A percentile compares a stretch with the other conserved stretches of the same genome.
These are phyloP conservation scores for Myotis vivesi DNA, from an alignment of 2,797 vertebrate species.

Conservation along the genomic window DNA sequence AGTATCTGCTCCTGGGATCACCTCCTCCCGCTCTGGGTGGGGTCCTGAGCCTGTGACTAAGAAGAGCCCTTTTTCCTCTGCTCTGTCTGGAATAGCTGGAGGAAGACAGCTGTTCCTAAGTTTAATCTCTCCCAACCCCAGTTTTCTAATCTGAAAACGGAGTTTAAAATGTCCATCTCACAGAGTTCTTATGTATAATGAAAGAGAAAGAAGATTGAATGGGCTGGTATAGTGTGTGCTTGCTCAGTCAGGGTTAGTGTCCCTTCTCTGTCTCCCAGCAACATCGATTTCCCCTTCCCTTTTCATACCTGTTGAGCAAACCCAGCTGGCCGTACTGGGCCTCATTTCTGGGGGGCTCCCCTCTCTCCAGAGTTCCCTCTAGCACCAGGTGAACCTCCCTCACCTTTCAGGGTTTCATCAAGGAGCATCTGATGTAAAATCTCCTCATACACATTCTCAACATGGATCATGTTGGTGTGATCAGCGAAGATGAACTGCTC, in stretches of 20 bases:
- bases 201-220: background rate
- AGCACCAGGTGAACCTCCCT: background rate
- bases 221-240: accelerated
- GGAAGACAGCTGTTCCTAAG: background rate
- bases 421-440: conserved; percentile 90
- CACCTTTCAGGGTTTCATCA: conserved; percentile 91
- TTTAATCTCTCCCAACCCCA: background rate
- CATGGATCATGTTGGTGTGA: conserved; percentile 89
- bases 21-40: background rate
- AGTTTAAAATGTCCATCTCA: background rate
- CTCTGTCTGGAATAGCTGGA: background rate
- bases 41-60: no score
- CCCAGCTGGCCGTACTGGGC: background rate
- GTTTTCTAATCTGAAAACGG: background rate
- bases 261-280: background rate
- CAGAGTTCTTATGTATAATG: background rate
- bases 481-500: conserved; percentile 90
- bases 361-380: background rate
- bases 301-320: background rate
- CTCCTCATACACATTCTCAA: conserved; percentile 93
- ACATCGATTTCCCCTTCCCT: background rate
- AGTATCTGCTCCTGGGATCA: background rate
- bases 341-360: background rate
- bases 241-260: accelerated
- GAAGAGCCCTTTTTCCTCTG: background rate